A percentile compares a stretch with the other conserved stretches of the same genome.
phyloP scores from a whole-genome alignment of 1,140 invertebrate species.

The Calephelis virginiensis region DNA sequence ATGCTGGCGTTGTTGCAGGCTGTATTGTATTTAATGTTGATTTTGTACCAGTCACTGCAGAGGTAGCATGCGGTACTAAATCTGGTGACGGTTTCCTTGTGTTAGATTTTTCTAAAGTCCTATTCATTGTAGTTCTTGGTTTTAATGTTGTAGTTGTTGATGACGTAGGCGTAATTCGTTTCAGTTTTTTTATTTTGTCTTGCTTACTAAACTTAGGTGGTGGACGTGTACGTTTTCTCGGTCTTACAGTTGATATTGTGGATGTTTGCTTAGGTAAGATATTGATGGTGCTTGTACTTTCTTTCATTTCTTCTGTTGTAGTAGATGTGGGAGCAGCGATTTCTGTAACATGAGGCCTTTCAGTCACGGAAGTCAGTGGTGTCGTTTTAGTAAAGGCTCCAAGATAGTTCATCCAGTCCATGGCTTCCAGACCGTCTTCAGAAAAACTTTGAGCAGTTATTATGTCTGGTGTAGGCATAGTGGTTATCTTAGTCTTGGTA shows the following conservation, averaged over 20 bases:
- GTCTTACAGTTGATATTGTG: slow-evolving; percentile 20
- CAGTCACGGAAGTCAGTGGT: slow-evolving; percentile 31
- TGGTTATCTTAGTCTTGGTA: slow-evolving; percentile 41
- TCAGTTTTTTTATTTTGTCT: slow-evolving; percentile 67
- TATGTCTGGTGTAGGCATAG: slow-evolving; percentile 55
- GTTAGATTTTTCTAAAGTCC: slow-evolving; percentile 33
- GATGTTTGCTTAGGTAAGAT: slow-evolving; percentile 19
- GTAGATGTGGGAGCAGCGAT: slow-evolving; percentile 19
- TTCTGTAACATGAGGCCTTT: slow-evolving; percentile 24
- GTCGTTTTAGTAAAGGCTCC: slow-evolving; percentile 62
- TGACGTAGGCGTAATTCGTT: slow-evolving; percentile 51
- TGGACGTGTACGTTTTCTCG: slow-evolving; percentile 26
- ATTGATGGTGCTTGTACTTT: neutral
- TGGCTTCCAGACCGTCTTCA: slow-evolving; percentile 39
- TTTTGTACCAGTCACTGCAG: slow-evolving; percentile 34
- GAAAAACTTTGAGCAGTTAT: slow-evolving; percentile 47
- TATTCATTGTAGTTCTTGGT: slow-evolving; percentile 39
- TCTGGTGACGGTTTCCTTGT: slow-evolving; percentile 39
- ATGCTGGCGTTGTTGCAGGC: slow-evolving; percentile 25
- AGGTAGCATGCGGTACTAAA: slow-evolving; percentile 52
- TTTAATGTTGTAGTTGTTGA: slow-evolving; percentile 42
- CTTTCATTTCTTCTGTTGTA: slow-evolving; percentile 4
- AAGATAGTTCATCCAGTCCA: slow-evolving; percentile 60
- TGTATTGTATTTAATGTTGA: slow-evolving; percentile 32
- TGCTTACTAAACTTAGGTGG: slow-evolving; percentile 59